Evolutionary conservation across 2,888 invertebrate species (phyloP), one percentile per base, ranked within the genome.

Genomic region (Papilio gigon): DNA sequence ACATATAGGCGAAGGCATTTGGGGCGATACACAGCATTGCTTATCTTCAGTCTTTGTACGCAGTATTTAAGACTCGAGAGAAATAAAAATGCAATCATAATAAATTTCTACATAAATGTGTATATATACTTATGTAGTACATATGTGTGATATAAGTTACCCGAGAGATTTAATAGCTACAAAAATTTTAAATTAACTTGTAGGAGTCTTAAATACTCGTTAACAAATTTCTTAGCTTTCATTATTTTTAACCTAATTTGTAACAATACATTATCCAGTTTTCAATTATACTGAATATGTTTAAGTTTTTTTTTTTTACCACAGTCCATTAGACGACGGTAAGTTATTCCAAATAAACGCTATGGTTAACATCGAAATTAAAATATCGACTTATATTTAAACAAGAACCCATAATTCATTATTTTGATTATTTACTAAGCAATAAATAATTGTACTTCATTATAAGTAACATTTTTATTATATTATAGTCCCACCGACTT

Each of bases 31-130:
- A 62, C 65, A 66, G 30, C 35, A 72, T 56, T 68, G 68, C 50
- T 64, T 62, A 42, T 64, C 30, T 68, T 60, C 64, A 68, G 68
- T 68, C 68, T 65, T 37, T 63, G 27, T 27, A 37, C 27, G 20
- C 37, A 30, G 20, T 64, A 64, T 65, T 68, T 63, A 58, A 63
- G 63, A 68, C 63, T 33, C 56, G 8, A 58, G 22, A 20, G 17
- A 20, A 33, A 35, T 14, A n/a, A 53, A 6, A 14, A n/a, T n/a
- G n/a, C n/a, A n/a, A n/a, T n/a, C n/a, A n/a, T n/a, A n/a, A n/a
- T n/a, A n/a, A n/a, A n/a, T n/a, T n/a, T n/a, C n/a, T n/a, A n/a
- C n/a, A n/a, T n/a, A n/a, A n/a, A n/a, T n/a, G n/a, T n/a, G n/a
- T n/a, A n/a, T n/a, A n/a, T n/a, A n/a, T n/a, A n/a, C n/a, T n/a